Evolutionary conservation across 2,797 vertebrate species (phyloP), one percentile per base, ranked within the genome.

Genomic region (Rhyacichthys aspro): DNA sequence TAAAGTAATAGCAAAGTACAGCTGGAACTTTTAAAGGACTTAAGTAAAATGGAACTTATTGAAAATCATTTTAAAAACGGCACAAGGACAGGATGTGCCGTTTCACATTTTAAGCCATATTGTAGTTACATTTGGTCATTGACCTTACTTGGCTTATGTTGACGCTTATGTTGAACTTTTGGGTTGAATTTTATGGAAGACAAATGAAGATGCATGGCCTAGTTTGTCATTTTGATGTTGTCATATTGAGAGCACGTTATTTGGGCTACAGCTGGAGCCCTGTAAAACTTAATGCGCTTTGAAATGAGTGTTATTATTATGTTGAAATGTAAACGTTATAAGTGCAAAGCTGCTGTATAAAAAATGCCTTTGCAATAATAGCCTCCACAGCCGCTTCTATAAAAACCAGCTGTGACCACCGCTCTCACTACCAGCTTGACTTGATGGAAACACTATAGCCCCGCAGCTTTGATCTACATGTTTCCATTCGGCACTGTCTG

Each of bases 371-470:
- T 55, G 76, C 64, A 62, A 36, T 68, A 46, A 56, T 59, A 70
- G 63, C 65, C 41, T 42, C 34, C 11, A 52, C 72, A 46, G 69
- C 71, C 60, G 55, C 42, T 55, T 70, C 39, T 74, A 85, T 79
- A 61, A 56, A 81, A 86, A 82, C 64, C 89, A 86, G 81, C 88
- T 90, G 89, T 78, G 85, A 72, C 74, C 67, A 54, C 77, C 9
- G 18, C 16, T 77, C 71, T 67, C 28, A 1, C 36, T 48, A 72
- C 58, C 61, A 55, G 71, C 64, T 76, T 56, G 5, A 64, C 67
- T 78, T 73, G 78, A 83, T 86, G 81, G 86, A 86, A 86, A 85
- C 76, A 88, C 88, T 80, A 80, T 66, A 63, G 49, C 63, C 46
- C 58, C 43, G 53, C 18, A 54, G 58, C 84, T 86, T 87, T 89